Evolutionary conservation across 2,113 vertebrate genomes (phyloP), one percentile per base, ranked within the genome.

Genomic region (Gopherus flavomarginatus): DNA sequence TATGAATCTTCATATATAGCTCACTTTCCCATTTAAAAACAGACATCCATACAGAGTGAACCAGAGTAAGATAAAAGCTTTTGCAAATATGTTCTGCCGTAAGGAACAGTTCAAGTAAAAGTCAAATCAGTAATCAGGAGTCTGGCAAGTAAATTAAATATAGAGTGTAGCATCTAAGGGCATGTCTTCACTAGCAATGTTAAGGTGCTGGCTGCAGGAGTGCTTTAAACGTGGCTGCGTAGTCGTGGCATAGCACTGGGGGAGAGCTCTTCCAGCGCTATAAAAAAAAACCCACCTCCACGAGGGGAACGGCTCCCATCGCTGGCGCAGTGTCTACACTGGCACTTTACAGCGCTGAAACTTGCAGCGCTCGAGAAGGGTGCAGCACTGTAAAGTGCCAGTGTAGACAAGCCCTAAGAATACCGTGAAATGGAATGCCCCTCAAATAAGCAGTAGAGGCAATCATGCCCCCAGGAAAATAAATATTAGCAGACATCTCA

Each of bases 391-490:
- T 54, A 8, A 54, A 54, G 19, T 54, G 53, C 53, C 53, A 54
- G 7, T 54, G 21, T 22, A 54, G 53, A 54, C 53, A 54, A 54
- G 8, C 53, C 53, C 21, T 4, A 77, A 77, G 42, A 77, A 47
- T 47, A 47, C 75, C 47, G 75, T 77, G 42, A 27, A 77, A 47
- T 26, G 80, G 9, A 93, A 89, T 17, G 11, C 8, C 42, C 52
- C 89, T 82, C 86, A 84, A 42, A 96, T 69, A 69, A 62, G 29
- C 27, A 38, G n/a, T 16, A 72, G 89, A 89, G 92, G 78, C 26
- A 72, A 42, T 80, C 3, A 57, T 72, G 83, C 17, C 47, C 79
- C 31, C 4, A n/a, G 22, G 54, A 47, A 90, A 96, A 19, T 6
- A 49, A 82, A 5, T 35, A 31, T 0, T 83, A 35, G 42, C 86